Conservation (phyloP, 2,888 invertebrate genomes). For the Lysandra coridon region DNA sequence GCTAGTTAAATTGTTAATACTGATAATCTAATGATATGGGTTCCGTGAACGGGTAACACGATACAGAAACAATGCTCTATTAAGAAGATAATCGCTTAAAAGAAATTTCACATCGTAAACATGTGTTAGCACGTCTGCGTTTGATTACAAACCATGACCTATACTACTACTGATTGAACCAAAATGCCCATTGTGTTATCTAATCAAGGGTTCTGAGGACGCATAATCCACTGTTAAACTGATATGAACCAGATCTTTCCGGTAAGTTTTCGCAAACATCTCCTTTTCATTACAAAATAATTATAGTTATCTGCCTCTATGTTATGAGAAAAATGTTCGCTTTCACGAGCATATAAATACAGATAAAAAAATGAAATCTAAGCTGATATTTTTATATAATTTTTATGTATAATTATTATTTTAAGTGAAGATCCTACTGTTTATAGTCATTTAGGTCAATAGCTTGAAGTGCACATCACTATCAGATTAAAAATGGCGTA, state of each 20-base stretch:
- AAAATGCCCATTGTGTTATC: background rate
- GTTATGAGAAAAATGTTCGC: background rate
- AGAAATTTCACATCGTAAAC: slow-evolving; percentile 37
- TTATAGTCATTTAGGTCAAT: background rate
- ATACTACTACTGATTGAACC: background rate
- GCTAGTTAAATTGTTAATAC: background rate
- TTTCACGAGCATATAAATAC: background rate
- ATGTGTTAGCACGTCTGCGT: background rate
- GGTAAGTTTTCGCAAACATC: background rate
- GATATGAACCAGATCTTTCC: background rate
- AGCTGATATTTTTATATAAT: background rate
- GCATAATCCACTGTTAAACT: background rate
- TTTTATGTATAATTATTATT: background rate
- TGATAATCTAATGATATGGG: slow-evolving; percentile 26
- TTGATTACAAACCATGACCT: slow-evolving; percentile 16
- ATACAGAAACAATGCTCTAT: slow-evolving; percentile 55
- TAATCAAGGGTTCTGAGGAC: background rate
- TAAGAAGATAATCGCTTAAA: slow-evolving; percentile 56
- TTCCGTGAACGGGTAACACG: slow-evolving; percentile 56
- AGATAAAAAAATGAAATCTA: background rate
- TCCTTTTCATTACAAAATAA: background rate
- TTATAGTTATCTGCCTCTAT: background rate
- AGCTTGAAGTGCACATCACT: background rate
- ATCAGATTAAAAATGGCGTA: background rate
- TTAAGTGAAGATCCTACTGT: background rate